phyloP scores from a whole-genome alignment of 2,888 invertebrate genomes.

The Heteromurus nitidus region DNA sequence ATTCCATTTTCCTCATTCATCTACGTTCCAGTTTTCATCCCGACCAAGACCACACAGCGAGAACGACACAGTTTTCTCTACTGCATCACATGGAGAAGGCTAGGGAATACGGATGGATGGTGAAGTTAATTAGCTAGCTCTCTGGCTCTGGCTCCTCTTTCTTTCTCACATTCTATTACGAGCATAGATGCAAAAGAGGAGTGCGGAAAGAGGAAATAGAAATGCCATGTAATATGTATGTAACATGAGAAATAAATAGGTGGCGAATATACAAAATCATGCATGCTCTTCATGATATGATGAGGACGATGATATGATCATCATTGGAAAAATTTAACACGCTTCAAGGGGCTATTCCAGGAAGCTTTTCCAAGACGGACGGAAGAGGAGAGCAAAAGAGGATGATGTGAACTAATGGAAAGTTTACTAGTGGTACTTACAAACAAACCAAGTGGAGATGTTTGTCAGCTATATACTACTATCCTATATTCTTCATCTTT shows the following conservation, averaged over 20 bases:
- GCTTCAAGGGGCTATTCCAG: constrained; percentile 22
- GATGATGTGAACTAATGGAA: not conserved
- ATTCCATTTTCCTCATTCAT: constrained; percentile 3
- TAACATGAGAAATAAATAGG: not conserved
- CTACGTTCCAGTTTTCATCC: too few species aligned
- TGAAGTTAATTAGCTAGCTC: constrained; percentile 50
- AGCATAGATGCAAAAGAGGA: not conserved
- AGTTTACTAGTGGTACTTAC: not conserved
- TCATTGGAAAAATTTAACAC: constrained; percentile 28
- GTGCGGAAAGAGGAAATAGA: not conserved
- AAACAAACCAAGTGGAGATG: not conserved
- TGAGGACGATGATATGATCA: too few species aligned
- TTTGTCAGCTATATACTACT: too few species aligned
- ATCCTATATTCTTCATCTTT: not conserved
- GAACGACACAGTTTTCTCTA: constrained; percentile 20
- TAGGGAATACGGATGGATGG: constrained; percentile 47
- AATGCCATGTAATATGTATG: not conserved
- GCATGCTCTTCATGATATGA: too few species aligned
- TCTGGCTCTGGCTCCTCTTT: constrained; percentile 3
- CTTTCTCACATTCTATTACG: not conserved
- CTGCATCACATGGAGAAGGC: constrained; percentile 30
- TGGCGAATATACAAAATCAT: too few species aligned
- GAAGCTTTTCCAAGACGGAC: not conserved
- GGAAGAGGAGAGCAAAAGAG: not conserved
- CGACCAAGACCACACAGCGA: not conserved